Conservation (phyloP, 2,797 vertebrate genomes). For the Ataeniobius toweri region DNA sequence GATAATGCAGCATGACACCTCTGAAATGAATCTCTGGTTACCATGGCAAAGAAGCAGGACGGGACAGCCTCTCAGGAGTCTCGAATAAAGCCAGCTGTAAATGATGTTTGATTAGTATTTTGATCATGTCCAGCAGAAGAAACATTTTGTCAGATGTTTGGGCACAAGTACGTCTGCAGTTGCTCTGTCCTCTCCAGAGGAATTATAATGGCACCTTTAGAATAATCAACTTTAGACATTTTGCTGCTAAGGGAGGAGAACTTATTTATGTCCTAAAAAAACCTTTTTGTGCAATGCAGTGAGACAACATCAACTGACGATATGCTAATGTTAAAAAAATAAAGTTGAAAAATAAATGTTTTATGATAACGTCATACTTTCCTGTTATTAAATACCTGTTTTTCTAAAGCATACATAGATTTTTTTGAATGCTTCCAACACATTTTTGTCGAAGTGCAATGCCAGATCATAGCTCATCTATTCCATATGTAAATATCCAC, state of each 20-base stretch:
- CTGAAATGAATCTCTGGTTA: constrained; percentile 99
- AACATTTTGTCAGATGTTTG: constrained; percentile 74
- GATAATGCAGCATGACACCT: constrained; percentile 99
- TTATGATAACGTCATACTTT: background rate
- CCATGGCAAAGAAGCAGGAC: constrained; percentile 94
- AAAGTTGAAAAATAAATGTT: background rate
- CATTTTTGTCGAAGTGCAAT: background rate
- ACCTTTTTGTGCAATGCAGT: too few relatives aligned
- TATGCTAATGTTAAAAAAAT: background rate
- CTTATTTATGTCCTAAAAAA: background rate
- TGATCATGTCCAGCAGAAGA: constrained; percentile 92
- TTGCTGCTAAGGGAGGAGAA: background rate
- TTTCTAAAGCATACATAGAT: background rate
- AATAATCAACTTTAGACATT: background rate
- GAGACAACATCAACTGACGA: background rate
- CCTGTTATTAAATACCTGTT: background rate
- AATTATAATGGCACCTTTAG: background rate
- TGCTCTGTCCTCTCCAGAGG: constrained; percentile 29
- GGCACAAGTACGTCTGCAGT: constrained; percentile 27
- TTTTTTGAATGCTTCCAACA: constrained; percentile 9
- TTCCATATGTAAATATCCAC: constrained; percentile 49
- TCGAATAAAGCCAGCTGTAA: constrained; percentile 96
- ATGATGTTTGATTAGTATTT: constrained; percentile 99
- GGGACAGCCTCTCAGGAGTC: constrained; percentile 90
- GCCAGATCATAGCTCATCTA: constrained; percentile 19